Evolutionary conservation across 1,140 invertebrate genomes (phyloP).

Genomic region (Drosophila baimaii): DNA sequence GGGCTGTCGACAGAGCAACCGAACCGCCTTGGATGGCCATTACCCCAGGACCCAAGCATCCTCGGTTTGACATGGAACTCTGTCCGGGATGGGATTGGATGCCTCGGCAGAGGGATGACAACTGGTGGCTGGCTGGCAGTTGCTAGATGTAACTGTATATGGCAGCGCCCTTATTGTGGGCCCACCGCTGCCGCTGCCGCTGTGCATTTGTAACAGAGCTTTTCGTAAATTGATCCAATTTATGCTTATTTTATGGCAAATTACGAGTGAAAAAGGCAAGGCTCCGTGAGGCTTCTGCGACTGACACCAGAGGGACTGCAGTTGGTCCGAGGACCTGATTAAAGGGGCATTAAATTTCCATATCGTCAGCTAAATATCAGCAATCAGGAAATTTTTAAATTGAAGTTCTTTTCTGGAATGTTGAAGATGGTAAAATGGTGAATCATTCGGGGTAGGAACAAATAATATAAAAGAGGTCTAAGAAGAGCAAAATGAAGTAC

Average conservation of each 20-base stretch:
- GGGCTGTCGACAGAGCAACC: constrained; percentile 52
- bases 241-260: constrained; percentile 82
- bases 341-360: constrained; percentile 33
- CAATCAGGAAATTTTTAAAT: neutral
- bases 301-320: constrained; percentile 29
- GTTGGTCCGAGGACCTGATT: constrained; percentile 31
- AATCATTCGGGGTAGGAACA: neutral
- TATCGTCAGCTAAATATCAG: constrained; percentile 42
- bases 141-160: constrained; percentile 34
- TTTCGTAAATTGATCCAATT: constrained; percentile 81
- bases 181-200: constrained; percentile 34
- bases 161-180: constrained; percentile 35
- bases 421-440: neutral
- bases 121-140: constrained; percentile 35
- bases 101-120: constrained; percentile 18
- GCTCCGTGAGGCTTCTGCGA: constrained; percentile 21
- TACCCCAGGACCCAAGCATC: constrained; percentile 43
- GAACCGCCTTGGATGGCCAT: constrained; percentile 61
- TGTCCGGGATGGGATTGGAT: constrained; percentile 28
- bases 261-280: constrained; percentile 64
- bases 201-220: constrained; percentile 73
- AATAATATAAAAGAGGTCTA: neutral
- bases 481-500: neutral
- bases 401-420: neutral
- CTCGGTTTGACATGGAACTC: constrained; percentile 48